Conservation (phyloP, 2,797 vertebrate genomes). For the Botia kubotai region DNA sequence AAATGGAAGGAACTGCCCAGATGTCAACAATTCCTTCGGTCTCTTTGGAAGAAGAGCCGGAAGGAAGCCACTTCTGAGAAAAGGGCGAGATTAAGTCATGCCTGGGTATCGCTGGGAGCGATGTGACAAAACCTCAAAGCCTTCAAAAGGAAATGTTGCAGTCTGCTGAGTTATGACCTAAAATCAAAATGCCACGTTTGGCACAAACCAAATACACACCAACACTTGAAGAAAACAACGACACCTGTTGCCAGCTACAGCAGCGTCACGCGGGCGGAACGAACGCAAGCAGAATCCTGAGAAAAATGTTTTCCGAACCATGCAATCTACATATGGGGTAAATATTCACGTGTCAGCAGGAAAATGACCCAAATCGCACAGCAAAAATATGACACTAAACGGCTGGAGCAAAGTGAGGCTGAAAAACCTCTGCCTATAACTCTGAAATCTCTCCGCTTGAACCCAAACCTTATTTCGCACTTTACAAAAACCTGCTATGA, state of each 20-base stretch:
- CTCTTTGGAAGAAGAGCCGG: slow-evolving; percentile 15
- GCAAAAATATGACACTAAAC: slow-evolving; percentile 6
- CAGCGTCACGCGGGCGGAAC: slow-evolving; percentile 1
- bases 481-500: slow-evolving; percentile 11
- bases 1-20: slow-evolving; percentile 24
- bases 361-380: slow-evolving; percentile 27
- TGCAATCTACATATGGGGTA: neutral
- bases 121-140: slow-evolving; percentile 41
- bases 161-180: slow-evolving; percentile 39
- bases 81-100: slow-evolving; percentile 33
- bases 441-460: neutral
- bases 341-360: slow-evolving; percentile 11
- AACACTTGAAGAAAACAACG: slow-evolving; percentile 6
- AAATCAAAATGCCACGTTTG: slow-evolving; percentile 29
- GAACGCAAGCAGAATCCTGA: slow-evolving; percentile 11
- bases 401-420: slow-evolving; percentile 12
- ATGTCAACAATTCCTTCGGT: slow-evolving; percentile 20
- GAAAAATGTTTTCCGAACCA: slow-evolving; percentile 6
- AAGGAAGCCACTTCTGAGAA: slow-evolving; percentile 26
- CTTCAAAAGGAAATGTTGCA: slow-evolving; percentile 29
- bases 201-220: slow-evolving; percentile 31
- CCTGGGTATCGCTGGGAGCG: slow-evolving; percentile 39
- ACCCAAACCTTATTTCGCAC: slow-evolving; percentile 13
- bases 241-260: slow-evolving; percentile 13
- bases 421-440: neutral